Evolutionary conservation across 1,140 invertebrate genomes (phyloP), one percentile per base, ranked within the genome.

Genomic region (Drosophila aff.): DNA sequence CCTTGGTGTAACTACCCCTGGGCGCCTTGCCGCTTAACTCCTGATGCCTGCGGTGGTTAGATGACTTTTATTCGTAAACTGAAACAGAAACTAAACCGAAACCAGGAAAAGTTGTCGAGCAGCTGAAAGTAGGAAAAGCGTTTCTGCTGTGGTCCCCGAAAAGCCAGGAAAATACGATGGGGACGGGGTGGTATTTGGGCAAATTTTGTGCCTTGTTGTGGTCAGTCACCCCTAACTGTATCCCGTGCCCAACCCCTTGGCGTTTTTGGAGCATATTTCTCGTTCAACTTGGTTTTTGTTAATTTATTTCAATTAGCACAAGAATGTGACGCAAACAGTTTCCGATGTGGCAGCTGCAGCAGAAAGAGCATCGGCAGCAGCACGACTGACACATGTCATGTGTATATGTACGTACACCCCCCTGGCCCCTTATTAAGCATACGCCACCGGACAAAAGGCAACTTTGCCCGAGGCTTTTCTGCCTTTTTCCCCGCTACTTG

Each of bases 241-340:
- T 21, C 9, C 38, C 49, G 11, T 16, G 16, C 46, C 38, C 38
- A 26, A 26, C 26, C 68, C 58, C 66, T 49, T 43, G 33, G 52
- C 46, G 33, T 62, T 66, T 80, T 69, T 62, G 60, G 26, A 65
- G 66, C 50, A 79, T 79, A 72, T 79, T 76, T 75, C 61, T 67
- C 76, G 64, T 87, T 79, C 71, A 68, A 81, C 76, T 78, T 49
- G 52, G 71, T 44, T 79, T 79, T 68, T 79, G 82, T 84, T 89
- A 89, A 89, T 89, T 89, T 84, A 84, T 89, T 89, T 90, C 85
- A 89, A 89, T 89, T 89, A 89, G 81, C 78, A 58, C 61, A 79
- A 76, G 81, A 89, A 80, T 89, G 69, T 84, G 71, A 72, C 60
- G 71, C 80, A 78, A 83, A 85, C 53, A 61, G 81, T 62, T 82